Conservation (phyloP, 2,113 vertebrate genomes). For the Nymphicus hollandicus region DNA sequence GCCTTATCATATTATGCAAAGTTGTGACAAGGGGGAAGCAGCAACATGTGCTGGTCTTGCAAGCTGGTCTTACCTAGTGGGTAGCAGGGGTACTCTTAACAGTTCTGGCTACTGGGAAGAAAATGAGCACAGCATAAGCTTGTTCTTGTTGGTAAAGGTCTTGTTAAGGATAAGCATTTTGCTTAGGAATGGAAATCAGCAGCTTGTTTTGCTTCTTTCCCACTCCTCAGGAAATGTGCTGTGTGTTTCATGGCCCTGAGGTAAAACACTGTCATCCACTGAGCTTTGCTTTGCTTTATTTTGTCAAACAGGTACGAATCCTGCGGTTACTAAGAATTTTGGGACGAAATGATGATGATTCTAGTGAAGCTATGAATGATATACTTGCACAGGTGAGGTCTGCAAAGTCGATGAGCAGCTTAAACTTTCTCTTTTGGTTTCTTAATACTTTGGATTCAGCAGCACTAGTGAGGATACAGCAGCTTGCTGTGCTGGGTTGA, state of each 20-base stretch:
- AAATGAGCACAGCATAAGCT: neutral
- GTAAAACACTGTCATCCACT: neutral
- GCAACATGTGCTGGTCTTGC: neutral
- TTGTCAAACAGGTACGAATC: slow-evolving; percentile 88
- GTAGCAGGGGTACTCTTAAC: neutral
- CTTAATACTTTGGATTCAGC: neutral
- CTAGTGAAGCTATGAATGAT: slow-evolving; percentile 99
- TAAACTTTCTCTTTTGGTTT: neutral
- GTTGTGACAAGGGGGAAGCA: neutral
- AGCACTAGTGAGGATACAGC: neutral
- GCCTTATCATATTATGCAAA: neutral
- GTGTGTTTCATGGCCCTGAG: neutral
- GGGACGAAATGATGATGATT: slow-evolving; percentile 95
- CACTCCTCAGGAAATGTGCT: neutral
- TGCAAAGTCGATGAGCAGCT: neutral
- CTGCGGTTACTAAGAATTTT: slow-evolving; percentile 96
- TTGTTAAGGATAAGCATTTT: neutral
- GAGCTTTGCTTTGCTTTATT: slow-evolving; percentile 21
- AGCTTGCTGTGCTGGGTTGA: neutral
- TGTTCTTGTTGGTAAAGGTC: neutral
- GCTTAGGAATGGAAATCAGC: neutral
- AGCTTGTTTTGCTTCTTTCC: neutral
- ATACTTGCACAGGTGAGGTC: slow-evolving; percentile 94
- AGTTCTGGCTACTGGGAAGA: neutral
- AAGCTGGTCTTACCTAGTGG: neutral